phyloP scores from a whole-genome alignment of 2,797 vertebrate genomes.

The Thaleichthys pacificus region DNA sequence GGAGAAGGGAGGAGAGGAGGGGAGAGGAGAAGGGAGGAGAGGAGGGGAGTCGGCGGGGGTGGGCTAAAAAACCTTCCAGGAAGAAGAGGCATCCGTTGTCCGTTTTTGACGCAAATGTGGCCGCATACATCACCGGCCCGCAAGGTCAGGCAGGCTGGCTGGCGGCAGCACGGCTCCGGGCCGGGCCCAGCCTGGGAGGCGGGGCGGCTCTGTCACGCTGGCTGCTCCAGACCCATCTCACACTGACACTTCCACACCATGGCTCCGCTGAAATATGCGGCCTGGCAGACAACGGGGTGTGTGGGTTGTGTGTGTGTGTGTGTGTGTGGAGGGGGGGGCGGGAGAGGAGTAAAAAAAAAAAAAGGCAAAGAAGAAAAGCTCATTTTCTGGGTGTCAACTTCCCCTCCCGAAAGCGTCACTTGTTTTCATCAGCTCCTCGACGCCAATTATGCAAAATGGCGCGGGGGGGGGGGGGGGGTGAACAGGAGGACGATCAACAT shows the following conservation, averaged over 20 bases:
- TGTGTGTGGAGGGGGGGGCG: constrained; percentile 33
- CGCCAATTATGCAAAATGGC: constrained; percentile 72
- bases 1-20: not conserved
- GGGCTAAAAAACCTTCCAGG: constrained; percentile 30
- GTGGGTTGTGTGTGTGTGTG: too few relatives aligned
- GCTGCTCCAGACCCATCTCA: constrained; percentile 65
- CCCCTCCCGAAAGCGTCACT: constrained; percentile 71
- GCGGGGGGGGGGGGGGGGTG: constrained; percentile 54
- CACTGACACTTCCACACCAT: constrained; percentile 77
- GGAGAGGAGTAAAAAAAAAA: constrained; percentile 10
- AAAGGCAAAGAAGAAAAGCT: constrained; percentile 43
- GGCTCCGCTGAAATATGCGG: constrained; percentile 73
- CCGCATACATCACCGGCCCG: constrained; percentile 69
- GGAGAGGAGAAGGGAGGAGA: too few relatives aligned
- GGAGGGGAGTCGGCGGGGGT: not conserved
- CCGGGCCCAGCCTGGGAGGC: constrained; percentile 50
- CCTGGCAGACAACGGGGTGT: constrained; percentile 28
- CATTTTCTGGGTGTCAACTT: constrained; percentile 76
- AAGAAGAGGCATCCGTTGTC: constrained; percentile 51
- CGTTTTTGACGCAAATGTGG: constrained; percentile 54
- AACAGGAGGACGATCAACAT: constrained; percentile 57
- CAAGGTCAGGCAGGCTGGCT: constrained; percentile 67
- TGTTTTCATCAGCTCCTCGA: constrained; percentile 74
- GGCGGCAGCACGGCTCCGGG: constrained; percentile 10
- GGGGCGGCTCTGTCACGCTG: constrained; percentile 67